Evolutionary conservation across 2,113 vertebrate species (phyloP), one percentile per base, ranked within the genome.

Genomic region (Donacobius atricapilla): DNA sequence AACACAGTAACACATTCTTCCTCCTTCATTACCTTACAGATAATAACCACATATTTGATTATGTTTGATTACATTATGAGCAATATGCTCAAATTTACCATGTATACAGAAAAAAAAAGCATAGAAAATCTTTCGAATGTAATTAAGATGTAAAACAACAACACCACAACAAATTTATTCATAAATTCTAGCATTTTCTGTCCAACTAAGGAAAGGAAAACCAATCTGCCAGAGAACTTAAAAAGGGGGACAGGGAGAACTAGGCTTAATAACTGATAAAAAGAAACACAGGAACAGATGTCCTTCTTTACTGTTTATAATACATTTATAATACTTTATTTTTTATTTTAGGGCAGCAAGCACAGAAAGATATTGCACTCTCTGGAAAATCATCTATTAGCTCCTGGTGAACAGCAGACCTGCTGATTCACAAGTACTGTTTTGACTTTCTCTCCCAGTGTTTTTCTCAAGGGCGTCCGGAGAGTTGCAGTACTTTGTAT

Each of bases 41-140:
- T 81, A 95, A 95, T 85, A 93, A 92, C 48, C 27, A 83, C 24
- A 22, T 63, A 84, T 92, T 93, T 92, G 72, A 95, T 87, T 90
- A 71, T 1, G 24, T 93, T 91, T 90, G 72, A 94, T 91, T 89
- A 75, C 23, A 68, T 44, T 93, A 50, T 14, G 79, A 88, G 60
- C 42, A 94, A 75, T 89, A 83, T 81, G 53, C 42, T 87, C 39
- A 86, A 88, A 94, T 8, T 87, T 93, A 39, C 11, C 9, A 68
- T 54, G 44, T 76, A 68, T 40, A 42, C 3, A 33, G 65, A 31
- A 63, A 39, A 69, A 78, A 76, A 50, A 64, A 31, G 0, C 47
- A 56, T 13, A 53, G 8, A 71, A 87, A 90, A 87, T 11, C 3
- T 88, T 81, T 69, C 69, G 39, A 82, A 77, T 84, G 31, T 44